These are phyloP conservation scores for Cerastis leucographa DNA, from an alignment of 2,888 invertebrate species.

Conservation along the genomic window DNA sequence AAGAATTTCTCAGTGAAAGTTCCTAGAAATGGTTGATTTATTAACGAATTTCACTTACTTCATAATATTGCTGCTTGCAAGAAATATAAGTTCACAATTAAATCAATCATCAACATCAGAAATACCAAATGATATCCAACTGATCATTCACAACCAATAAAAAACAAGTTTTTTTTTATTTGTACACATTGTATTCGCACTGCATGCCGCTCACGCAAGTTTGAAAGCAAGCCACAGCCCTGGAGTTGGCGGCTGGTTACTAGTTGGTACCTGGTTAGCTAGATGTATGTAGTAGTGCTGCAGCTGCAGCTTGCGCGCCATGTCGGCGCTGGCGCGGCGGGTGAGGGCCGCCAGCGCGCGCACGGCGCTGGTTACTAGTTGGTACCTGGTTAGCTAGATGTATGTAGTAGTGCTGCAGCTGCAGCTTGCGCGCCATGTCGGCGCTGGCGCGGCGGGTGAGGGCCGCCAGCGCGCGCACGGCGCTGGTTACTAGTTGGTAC, in stretches of 20 bases:
- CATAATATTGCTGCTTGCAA: constrained; percentile 46
- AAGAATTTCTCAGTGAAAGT: neutral
- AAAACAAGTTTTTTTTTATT: no score
- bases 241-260: neutral
- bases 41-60: constrained; percentile 26
- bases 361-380: constrained; percentile 81
- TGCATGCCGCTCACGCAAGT: neutral
- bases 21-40: neutral
- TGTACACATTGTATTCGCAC: no score
- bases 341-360: constrained; percentile 87
- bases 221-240: neutral
- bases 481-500: constrained; percentile 57
- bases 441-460: constrained; percentile 81
- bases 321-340: constrained; percentile 80
- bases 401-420: constrained; percentile 91
- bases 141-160: no score
- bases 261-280: constrained; percentile 89
- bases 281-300: constrained; percentile 93
- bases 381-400: constrained; percentile 92
- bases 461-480: constrained; percentile 84
- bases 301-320: constrained; percentile 81
- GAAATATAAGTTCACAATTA: constrained; percentile 1
- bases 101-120: neutral
- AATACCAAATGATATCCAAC: neutral
- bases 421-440: constrained; percentile 80